Evolutionary conservation across 1,140 invertebrate species (phyloP).

Genomic region (Tetramorium parvispinum): DNA sequence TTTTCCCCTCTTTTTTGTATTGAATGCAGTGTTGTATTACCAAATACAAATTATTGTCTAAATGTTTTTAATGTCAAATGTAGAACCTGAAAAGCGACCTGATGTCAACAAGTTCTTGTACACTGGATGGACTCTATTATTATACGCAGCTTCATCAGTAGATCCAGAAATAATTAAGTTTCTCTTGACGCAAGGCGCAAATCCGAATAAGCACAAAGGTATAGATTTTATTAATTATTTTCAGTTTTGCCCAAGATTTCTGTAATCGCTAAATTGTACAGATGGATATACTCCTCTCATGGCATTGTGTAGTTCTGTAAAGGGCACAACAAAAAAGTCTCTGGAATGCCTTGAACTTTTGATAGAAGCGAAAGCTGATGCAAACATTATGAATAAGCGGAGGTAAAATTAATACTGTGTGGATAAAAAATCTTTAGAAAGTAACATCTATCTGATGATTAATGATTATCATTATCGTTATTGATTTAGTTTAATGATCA

Average conservation of each 20-base stretch:
- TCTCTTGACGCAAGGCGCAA: slow-evolving; percentile 78
- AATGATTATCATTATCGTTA: slow-evolving; percentile 25
- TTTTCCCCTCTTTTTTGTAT: not conserved
- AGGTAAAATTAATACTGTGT: slow-evolving; percentile 60
- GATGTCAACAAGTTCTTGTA: slow-evolving; percentile 76
- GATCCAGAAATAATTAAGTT: slow-evolving; percentile 75
- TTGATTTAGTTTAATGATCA: not conserved
- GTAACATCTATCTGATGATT: slow-evolving; percentile 12
- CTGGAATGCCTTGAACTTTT: slow-evolving; percentile 77
- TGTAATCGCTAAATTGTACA: slow-evolving; percentile 64
- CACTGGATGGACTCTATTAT: slow-evolving; percentile 79
- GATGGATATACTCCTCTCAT: slow-evolving; percentile 87
- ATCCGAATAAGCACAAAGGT: slow-evolving; percentile 83
- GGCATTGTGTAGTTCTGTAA: slow-evolving; percentile 78
- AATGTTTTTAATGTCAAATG: slow-evolving; percentile 17
- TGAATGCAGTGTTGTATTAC: not conserved
- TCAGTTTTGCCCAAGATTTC: slow-evolving; percentile 70
- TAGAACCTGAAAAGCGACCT: slow-evolving; percentile 49
- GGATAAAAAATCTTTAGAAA: not conserved
- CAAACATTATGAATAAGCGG: slow-evolving; percentile 75
- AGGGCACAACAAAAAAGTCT: slow-evolving; percentile 61
- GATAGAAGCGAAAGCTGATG: slow-evolving; percentile 76
- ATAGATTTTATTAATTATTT: slow-evolving; percentile 44
- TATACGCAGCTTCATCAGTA: slow-evolving; percentile 78
- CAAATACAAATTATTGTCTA: not conserved